A percentile compares a stretch with the other conserved stretches of the same genome.
These are phyloP conservation scores for Parochlus steinenii DNA, from an alignment of 2,888 invertebrate genomes.

Conservation along the genomic window DNA sequence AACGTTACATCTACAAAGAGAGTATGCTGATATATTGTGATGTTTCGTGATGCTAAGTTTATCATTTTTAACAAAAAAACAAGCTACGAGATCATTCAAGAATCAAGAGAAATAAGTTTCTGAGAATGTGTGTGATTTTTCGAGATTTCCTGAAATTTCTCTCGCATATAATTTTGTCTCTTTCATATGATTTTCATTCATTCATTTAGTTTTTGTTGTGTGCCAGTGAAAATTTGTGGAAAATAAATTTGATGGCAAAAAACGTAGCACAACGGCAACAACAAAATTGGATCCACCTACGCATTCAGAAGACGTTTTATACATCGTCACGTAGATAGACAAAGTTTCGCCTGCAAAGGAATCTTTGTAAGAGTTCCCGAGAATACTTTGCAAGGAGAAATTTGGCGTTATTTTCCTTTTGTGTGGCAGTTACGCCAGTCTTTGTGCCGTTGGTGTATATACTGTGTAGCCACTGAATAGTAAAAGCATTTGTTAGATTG, in stretches of 20 bases:
- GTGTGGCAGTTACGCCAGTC: neutral
- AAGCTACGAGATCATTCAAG: too few relatives aligned
- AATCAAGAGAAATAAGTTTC: too few relatives aligned
- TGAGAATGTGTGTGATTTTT: slow-evolving; percentile 5
- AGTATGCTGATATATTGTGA: too few relatives aligned
- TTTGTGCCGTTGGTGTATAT: neutral
- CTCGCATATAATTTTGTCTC: too few relatives aligned
- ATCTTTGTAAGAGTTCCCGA: neutral
- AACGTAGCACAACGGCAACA: slow-evolving; percentile 2
- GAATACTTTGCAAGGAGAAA: neutral
- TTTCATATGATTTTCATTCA: slow-evolving; percentile 12
- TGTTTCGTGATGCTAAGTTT: too few relatives aligned
- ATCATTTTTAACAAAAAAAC: too few relatives aligned
- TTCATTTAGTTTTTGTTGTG: slow-evolving; percentile 4
- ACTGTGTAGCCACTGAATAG: neutral
- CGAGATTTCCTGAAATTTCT: slow-evolving; percentile 3
- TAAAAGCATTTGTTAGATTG: too few relatives aligned
- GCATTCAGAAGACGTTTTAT: slow-evolving; percentile 1
- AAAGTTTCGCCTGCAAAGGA: neutral
- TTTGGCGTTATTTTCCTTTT: neutral
- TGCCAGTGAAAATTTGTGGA: slow-evolving; percentile 7
- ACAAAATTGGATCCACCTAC: slow-evolving; percentile 11
- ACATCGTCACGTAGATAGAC: neutral
- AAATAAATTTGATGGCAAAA: slow-evolving; percentile 6
- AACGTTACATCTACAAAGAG: too few relatives aligned